phyloP scores from a whole-genome alignment of 2,797 vertebrate species.

The Danio tinwini region DNA sequence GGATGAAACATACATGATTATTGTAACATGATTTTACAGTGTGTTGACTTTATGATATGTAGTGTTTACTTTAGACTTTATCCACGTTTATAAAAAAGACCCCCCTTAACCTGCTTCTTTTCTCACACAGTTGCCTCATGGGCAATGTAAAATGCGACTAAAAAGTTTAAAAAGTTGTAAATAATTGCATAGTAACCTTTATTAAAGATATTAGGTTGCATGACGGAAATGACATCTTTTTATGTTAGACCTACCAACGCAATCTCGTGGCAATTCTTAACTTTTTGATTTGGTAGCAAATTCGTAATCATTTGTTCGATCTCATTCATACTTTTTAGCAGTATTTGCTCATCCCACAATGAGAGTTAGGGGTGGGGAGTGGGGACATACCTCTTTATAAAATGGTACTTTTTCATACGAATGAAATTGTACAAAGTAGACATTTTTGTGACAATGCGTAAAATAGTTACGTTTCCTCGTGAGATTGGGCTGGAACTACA shows the following conservation, averaged over 20 bases:
- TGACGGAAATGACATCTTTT: constrained; percentile 33
- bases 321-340: too few species aligned
- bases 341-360: too few species aligned
- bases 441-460: too few species aligned
- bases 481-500: not conserved
- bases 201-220: constrained; percentile 33
- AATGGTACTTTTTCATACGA: too few species aligned
- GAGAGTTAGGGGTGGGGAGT: too few species aligned
- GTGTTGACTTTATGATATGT: constrained; percentile 4
- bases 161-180: constrained; percentile 38
- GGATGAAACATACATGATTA: not conserved
- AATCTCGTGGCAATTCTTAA: too few species aligned
- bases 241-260: constrained; percentile 1
- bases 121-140: constrained; percentile 11
- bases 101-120: not conserved
- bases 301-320: too few species aligned
- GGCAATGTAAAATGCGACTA: not conserved
- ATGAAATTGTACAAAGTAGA: too few species aligned
- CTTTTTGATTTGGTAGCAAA: too few species aligned
- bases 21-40: not conserved
- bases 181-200: constrained; percentile 54
- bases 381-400: too few species aligned
- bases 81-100: constrained; percentile 23
- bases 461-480: too few species aligned
- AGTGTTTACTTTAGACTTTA: constrained; percentile 14